Conservation (phyloP, 2,113 vertebrate species). For the Oryzias celebensis region DNA sequence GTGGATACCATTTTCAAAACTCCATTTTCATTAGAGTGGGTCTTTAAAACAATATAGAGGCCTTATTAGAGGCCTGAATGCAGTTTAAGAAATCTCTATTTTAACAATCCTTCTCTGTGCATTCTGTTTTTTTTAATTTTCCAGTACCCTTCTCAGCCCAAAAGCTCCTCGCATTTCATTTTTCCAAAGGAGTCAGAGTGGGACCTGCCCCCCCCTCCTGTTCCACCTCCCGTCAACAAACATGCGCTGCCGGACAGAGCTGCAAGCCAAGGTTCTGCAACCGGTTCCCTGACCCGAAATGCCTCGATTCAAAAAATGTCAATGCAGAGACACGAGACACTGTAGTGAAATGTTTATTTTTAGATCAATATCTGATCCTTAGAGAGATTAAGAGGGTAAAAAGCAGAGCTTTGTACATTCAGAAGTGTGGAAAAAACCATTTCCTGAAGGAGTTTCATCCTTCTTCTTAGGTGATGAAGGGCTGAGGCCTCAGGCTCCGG, state of each 20-base stretch:
- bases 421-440: neutral
- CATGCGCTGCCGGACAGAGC: slow-evolving; percentile 67
- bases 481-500: slow-evolving; percentile 63
- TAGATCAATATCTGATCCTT: too few species aligned
- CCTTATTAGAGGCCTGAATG: too few species aligned
- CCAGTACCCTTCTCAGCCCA: slow-evolving; percentile 60
- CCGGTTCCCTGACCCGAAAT: too few species aligned
- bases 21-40: too few species aligned
- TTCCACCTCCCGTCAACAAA: slow-evolving; percentile 63
- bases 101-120: neutral
- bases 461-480: slow-evolving; percentile 68
- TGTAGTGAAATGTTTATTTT: too few species aligned
- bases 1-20: too few species aligned
- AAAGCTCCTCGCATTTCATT: slow-evolving; percentile 65
- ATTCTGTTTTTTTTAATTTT: slow-evolving; percentile 6
- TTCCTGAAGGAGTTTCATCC: neutral
- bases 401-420: too few species aligned
- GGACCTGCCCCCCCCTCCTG: slow-evolving; percentile 67
- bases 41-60: too few species aligned
- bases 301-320: neutral
- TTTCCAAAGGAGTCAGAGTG: slow-evolving; percentile 73
- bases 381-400: too few species aligned
- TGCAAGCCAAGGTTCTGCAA: slow-evolving; percentile 72
- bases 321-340: neutral
- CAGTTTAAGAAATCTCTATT: neutral